phyloP scores from a whole-genome alignment of 23 tunicate genomes.

The Ciona savignyi region DNA sequence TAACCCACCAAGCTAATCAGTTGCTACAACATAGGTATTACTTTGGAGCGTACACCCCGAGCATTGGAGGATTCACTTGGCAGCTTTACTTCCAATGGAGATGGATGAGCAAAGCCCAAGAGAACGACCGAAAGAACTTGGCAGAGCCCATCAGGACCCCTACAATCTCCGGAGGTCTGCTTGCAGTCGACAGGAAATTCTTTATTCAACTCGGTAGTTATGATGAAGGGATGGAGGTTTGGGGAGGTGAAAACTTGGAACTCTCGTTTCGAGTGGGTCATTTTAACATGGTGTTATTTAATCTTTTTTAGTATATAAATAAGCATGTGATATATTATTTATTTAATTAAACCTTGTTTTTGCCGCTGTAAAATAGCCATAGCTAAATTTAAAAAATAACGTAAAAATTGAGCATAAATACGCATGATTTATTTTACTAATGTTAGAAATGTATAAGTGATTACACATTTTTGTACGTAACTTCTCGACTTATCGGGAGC shows the following conservation, averaged over 20 bases:
- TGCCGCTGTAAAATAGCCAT: too few species aligned
- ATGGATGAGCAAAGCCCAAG: slow-evolving; percentile 17
- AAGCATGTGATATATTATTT: too few species aligned
- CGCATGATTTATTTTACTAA: too few species aligned
- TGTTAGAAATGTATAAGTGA: too few species aligned
- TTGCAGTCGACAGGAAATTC: slow-evolving; percentile 44
- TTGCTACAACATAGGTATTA: slow-evolving; percentile 28
- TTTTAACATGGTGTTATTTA: too few species aligned
- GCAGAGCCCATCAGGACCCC: slow-evolving; percentile 45
- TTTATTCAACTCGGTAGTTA: slow-evolving; percentile 58
- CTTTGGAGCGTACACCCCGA: slow-evolving; percentile 22
- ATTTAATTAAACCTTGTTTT: too few species aligned
- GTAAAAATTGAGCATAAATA: too few species aligned
- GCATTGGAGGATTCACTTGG: slow-evolving; percentile 56
- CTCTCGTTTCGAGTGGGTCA: background rate
- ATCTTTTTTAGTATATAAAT: too few species aligned
- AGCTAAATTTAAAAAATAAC: too few species aligned
- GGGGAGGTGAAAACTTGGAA: slow-evolving; percentile 88
- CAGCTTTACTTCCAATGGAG: slow-evolving; percentile 42
- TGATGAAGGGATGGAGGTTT: slow-evolving; percentile 80
- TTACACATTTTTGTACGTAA: too few species aligned
- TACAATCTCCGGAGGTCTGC: slow-evolving; percentile 68
- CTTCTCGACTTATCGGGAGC: too few species aligned
- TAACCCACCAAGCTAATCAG: too few species aligned
- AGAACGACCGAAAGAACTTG: slow-evolving; percentile 27